Base-by-base conservation (phyloP, 2,113 vertebrate species). In the Aythya baeri region DNA sequence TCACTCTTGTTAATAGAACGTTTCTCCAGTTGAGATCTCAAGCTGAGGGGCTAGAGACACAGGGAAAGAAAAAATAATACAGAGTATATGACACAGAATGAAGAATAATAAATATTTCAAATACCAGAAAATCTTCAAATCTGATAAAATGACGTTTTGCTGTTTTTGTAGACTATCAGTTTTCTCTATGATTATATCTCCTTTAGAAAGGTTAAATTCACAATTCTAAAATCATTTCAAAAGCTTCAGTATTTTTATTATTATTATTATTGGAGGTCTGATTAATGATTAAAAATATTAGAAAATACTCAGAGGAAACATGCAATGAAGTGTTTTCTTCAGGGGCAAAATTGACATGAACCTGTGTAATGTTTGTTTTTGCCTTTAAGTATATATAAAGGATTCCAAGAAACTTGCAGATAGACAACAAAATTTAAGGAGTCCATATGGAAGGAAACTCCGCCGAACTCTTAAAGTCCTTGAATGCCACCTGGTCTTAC, bases 401-500 rank as follows among this genome's bases (percentile, higher is more conserved):
- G 9, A 54, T 87, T 94, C 58, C 29, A 38, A 65, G 44, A 61
- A 82, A 61, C 25, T 67, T 94, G 34, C 22, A 68, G 71, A 31
- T 20, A 83, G 34, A 15, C 29, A 75, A 66, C n/a, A 82, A 58
- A 83, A 87, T 61, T 34, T 77, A 70, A 76, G 49, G 32, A 73
- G 22, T 89, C 52, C 25, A 41, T 78, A 43, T 43, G 29, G 46
- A 74, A 81, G 49, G 14, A 46, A 89, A 86, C 25, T 32, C 32
- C 75, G 13, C 61, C 1, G 49, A 61, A 17, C n/a, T 17, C 36
- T 57, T 74, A 22, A 27, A 59, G 61, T 78, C 87, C 81, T 96
- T 95, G 74, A 89, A 82, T 49, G 75, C 66, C 82, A 76, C 82
- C 54, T 87, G 81, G 29, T 91, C 78, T 17, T 91, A 46, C 68